Evolutionary conservation across 2,113 vertebrate species (phyloP).

Genomic region (Merops nubicus): DNA sequence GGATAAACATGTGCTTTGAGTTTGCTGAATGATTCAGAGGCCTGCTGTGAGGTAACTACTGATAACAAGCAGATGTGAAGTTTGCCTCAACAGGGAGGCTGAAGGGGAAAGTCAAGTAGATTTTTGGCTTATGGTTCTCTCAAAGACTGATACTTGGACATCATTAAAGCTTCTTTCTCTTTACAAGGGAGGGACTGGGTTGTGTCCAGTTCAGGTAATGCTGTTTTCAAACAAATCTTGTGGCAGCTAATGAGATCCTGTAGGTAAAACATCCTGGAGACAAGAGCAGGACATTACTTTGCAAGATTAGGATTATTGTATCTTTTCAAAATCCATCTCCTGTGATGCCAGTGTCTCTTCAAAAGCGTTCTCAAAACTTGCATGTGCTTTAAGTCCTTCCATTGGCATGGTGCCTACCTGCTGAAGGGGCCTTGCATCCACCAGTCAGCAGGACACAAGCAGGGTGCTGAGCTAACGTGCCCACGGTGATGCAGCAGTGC

Average conservation of each 20-base stretch:
- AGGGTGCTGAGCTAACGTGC: background rate
- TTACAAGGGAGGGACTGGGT: background rate
- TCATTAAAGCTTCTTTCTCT: background rate
- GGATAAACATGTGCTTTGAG: constrained; percentile 84
- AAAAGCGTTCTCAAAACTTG: constrained; percentile 32
- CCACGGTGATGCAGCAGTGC: background rate
- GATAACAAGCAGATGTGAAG: constrained; percentile 84
- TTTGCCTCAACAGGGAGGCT: constrained; percentile 58
- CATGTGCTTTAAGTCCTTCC: background rate
- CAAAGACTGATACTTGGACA: constrained; percentile 2
- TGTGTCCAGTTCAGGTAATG: background rate
- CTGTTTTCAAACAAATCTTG: background rate
- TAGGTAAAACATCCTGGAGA: background rate
- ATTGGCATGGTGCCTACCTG: background rate
- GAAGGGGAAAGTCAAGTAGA: constrained; percentile 19
- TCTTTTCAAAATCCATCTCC: constrained; percentile 40
- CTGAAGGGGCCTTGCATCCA: background rate
- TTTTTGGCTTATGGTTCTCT: constrained; percentile 38
- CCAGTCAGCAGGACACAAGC: background rate
- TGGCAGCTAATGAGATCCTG: background rate
- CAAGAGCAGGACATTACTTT: background rate
- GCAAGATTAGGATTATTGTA: background rate
- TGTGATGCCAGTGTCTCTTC: constrained; percentile 17
- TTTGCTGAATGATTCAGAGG: constrained; percentile 80
- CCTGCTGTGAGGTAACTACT: constrained; percentile 78